phyloP scores from a whole-genome alignment of 2,888 invertebrate genomes.

The Alloplasta piceator region DNA sequence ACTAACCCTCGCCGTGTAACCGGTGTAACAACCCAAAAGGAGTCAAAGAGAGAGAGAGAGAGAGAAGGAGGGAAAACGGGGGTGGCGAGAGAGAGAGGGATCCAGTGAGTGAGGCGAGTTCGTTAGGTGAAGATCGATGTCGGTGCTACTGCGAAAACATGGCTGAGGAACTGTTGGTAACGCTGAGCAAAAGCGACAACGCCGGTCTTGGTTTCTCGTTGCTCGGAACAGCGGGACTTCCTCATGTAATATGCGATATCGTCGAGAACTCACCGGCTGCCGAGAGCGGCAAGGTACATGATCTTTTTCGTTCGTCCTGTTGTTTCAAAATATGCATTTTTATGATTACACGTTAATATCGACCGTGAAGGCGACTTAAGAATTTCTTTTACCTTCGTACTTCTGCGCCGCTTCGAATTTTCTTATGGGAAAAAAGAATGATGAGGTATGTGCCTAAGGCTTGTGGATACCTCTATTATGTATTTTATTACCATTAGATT shows the following conservation, averaged over 20 bases:
- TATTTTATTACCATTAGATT: no score
- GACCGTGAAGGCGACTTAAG: constrained; percentile 53
- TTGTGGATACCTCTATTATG: no score
- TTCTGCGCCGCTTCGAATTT: no score
- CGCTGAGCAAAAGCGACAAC: constrained; percentile 93
- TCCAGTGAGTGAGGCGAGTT: constrained; percentile 64
- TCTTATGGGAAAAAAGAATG: no score
- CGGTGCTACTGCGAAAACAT: constrained; percentile 84
- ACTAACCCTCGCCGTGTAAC: constrained; percentile 29
- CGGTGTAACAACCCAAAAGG: not conserved
- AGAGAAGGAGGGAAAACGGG: constrained; percentile 14
- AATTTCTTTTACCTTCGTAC: no score
- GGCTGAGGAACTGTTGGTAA: constrained; percentile 96
- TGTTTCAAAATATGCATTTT: constrained; percentile 3
- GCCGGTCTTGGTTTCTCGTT: constrained; percentile 96
- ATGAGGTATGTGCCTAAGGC: no score
- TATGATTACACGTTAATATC: constrained; percentile 53
- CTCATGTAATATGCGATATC: constrained; percentile 96
- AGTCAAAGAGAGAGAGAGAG: constrained; percentile 1
- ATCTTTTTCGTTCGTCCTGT: not conserved
- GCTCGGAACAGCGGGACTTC: constrained; percentile 95
- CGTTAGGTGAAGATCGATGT: constrained; percentile 70
- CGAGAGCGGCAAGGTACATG: constrained; percentile 91
- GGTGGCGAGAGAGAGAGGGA: constrained; percentile 41
- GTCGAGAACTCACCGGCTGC: constrained; percentile 97